Conservation (phyloP, 2,113 vertebrate genomes). For the Catagonus wagneri region DNA sequence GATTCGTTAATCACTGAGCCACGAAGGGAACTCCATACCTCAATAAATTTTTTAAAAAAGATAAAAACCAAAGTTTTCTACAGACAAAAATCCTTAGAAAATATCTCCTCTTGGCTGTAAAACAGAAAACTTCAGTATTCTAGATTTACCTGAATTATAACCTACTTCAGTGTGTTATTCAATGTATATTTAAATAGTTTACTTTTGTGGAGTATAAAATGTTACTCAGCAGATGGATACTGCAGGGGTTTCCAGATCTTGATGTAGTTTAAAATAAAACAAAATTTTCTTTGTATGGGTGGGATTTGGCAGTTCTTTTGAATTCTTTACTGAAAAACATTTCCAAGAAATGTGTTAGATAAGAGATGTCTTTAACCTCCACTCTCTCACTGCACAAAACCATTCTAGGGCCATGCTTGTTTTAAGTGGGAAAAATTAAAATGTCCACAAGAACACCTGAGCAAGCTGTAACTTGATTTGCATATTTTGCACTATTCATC, state of each 20-base stretch:
- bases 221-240: slow-evolving; percentile 46
- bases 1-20: no score
- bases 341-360: slow-evolving; percentile 45
- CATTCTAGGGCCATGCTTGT: not conserved
- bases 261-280: slow-evolving; percentile 54
- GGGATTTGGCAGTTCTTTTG: slow-evolving; percentile 44
- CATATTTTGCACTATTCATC: slow-evolving; percentile 7
- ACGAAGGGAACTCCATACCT: no score
- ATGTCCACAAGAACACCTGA: slow-evolving; percentile 1
- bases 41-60: not conserved
- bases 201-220: slow-evolving; percentile 29
- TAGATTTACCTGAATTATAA: slow-evolving; percentile 44
- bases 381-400: not conserved
- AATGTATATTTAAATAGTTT: slow-evolving; percentile 26
- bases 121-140: slow-evolving; percentile 22
- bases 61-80: not conserved
- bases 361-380: slow-evolving; percentile 2
- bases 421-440: slow-evolving; percentile 40
- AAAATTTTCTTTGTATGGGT: slow-evolving; percentile 55
- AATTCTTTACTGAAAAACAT: slow-evolving; percentile 55
- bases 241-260: slow-evolving; percentile 35
- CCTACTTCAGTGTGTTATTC: slow-evolving; percentile 43
- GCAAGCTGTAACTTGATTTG: slow-evolving; percentile 1
- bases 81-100: slow-evolving; percentile 9
- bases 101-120: not conserved